Evolutionary conservation across 1,140 invertebrate genomes (phyloP), one percentile per base, ranked within the genome.

Genomic region (Drosophila elegans): DNA sequence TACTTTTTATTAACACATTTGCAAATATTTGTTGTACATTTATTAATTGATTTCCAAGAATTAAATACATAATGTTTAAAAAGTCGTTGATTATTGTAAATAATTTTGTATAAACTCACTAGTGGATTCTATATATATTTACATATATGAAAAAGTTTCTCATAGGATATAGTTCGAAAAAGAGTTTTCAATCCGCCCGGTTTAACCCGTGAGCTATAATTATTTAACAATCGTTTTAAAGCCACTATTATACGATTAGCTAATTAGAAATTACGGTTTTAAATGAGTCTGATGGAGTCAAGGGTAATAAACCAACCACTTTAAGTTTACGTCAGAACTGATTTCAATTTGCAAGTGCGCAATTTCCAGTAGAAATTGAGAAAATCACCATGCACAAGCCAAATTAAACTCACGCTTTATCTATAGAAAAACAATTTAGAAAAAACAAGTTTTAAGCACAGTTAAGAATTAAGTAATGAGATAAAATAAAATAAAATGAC

Each of bases 201-300:
- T 32, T 13, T 46, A 32, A 38, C 13, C 9, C 39, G 5, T 12
- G 16, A 10, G 36, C 16, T 41, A 16, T 16, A 25, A 21, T 48
- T 57, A 56, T 7, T 55, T 27, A 71, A 56, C 41, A 34, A 27
- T 34, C 66, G 44, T 49, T 13, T 36, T 38, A 21, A 21, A 56
- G 42, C 42, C 34, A 32, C 51, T n/a, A 56, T 41, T 55, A 39
- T 9, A 38, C 51, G 27, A 71, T 46, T 41, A 36, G 29, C 46
- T 57, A 71, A 71, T 71, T 57, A 71, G 13, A 36, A 3, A 54
- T 55, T 67, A 27, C 48, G 42, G 42, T 16, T 45, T 16, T 7
- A 69, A 59, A 62, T 48, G 44, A 56, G 51, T 64, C 54, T 60
- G 57, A 73, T 56, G 67, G 57, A 77, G 81, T 64, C 61, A 66